phyloP scores from a whole-genome alignment of 2,888 invertebrate species.

The Cheilosia grossa region DNA sequence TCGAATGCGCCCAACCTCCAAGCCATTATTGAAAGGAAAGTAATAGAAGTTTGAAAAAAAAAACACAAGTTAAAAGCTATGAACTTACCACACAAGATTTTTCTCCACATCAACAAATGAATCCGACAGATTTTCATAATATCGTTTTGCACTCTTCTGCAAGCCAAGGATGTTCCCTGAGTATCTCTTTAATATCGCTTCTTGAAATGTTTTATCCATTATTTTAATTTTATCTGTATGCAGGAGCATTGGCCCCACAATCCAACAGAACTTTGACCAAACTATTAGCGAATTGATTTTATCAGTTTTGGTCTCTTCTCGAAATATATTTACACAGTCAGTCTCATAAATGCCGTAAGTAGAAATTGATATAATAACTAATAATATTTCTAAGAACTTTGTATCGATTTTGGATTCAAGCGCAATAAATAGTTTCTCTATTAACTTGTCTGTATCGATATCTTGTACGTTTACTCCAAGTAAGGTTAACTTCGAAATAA shows the following conservation, averaged over 20 bases:
- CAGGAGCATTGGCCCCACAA: conserved; percentile 83
- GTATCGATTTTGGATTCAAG: conserved; percentile 88
- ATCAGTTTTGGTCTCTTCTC: conserved; percentile 80
- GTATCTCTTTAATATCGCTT: conserved; percentile 80
- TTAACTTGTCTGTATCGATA: conserved; percentile 84
- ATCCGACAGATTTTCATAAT: conserved; percentile 75
- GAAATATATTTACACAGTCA: conserved; percentile 85
- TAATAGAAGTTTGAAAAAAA: too few species aligned
- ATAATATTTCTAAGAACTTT: conserved; percentile 87
- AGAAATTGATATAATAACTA: conserved; percentile 89
- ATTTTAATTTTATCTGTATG: conserved; percentile 81
- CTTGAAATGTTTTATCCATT: conserved; percentile 81
- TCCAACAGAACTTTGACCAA: conserved; percentile 83
- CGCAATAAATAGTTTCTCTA: conserved; percentile 87
- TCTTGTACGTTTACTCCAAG: conserved; percentile 85
- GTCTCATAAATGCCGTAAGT: conserved; percentile 91
- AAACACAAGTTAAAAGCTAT: too few species aligned
- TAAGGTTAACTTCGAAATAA: conserved; percentile 87
- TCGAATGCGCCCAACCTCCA: too few species aligned
- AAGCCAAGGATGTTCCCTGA: conserved; percentile 66
- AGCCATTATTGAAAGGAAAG: too few species aligned
- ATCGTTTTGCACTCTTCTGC: conserved; percentile 69
- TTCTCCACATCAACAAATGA: conserved; percentile 72
- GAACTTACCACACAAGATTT: conserved; percentile 77
- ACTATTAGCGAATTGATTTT: conserved; percentile 80